phyloP scores from a whole-genome alignment of 2,888 invertebrate genomes.

The Drosophila stalkeri region DNA sequence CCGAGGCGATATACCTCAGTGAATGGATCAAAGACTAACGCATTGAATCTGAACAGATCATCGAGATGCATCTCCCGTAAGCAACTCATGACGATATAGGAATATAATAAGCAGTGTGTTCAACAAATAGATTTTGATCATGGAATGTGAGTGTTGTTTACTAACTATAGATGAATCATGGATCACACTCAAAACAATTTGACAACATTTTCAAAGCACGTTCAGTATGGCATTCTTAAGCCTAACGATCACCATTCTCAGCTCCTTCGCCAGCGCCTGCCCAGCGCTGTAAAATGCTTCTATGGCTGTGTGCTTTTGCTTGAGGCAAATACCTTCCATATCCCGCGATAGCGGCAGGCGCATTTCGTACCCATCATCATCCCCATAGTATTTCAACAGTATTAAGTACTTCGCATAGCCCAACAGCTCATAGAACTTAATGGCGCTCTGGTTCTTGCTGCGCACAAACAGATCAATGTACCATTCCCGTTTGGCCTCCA shows the following conservation, averaged over 20 bases:
- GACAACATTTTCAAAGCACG: constrained; percentile 1
- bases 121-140: constrained; percentile 38
- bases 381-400: constrained; percentile 22
- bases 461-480: constrained; percentile 61
- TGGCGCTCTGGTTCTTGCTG: constrained; percentile 33
- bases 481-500: constrained; percentile 28
- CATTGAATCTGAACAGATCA: constrained; percentile 70
- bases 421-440: constrained; percentile 45
- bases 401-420: constrained; percentile 42
- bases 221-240: constrained; percentile 8
- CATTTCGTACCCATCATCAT: constrained; percentile 62
- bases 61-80: constrained; percentile 56
- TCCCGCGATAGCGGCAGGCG: constrained; percentile 46
- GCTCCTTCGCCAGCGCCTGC: constrained; percentile 8
- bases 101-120: background rate
- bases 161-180: constrained; percentile 1
- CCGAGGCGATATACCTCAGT: constrained; percentile 60
- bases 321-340: constrained; percentile 15
- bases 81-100: constrained; percentile 38
- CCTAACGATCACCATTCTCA: background rate
- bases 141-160: constrained; percentile 1
- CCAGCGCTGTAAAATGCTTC: constrained; percentile 3
- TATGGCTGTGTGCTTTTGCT: background rate
- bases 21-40: constrained; percentile 53
- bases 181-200: background rate